These are phyloP conservation scores for Prietella phreatophila DNA, from an alignment of 2,113 vertebrate genomes.

Conservation along the genomic window DNA sequence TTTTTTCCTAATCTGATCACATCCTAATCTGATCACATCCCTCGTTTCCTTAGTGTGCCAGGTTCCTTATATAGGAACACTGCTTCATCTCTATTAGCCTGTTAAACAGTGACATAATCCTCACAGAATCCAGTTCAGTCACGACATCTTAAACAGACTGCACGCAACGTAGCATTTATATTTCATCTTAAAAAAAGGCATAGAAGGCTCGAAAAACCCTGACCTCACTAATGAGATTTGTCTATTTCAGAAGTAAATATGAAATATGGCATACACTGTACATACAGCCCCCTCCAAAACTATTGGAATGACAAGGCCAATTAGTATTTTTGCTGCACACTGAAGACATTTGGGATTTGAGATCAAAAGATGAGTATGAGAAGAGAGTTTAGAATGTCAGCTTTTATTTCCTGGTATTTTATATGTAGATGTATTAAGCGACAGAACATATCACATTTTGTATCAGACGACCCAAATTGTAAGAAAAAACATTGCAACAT, in stretches of 20 bases:
- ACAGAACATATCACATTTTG: too few species aligned
- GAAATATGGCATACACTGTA: background rate
- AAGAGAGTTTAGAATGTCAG: too few species aligned
- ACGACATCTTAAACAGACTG: background rate
- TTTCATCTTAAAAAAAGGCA: background rate
- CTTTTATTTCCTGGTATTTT: too few species aligned
- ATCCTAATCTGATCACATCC: slow-evolving; percentile 41
- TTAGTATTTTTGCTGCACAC: too few species aligned
- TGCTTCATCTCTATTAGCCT: slow-evolving; percentile 32
- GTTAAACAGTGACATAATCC: slow-evolving; percentile 49
- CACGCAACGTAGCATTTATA: background rate
- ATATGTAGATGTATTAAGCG: too few species aligned
- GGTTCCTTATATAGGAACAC: slow-evolving; percentile 39
- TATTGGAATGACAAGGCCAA: too few species aligned
- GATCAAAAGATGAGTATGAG: too few species aligned
- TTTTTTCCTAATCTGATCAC: background rate
- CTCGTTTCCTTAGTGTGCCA: background rate
- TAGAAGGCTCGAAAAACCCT: background rate
- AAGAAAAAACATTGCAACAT: too few species aligned
- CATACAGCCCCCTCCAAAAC: background rate
- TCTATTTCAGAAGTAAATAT: background rate
- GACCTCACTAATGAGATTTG: background rate
- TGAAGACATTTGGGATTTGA: too few species aligned
- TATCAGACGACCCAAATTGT: too few species aligned
- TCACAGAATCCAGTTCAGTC: slow-evolving; percentile 23